A percentile compares a stretch with the other conserved stretches of the same genome.
These are phyloP conservation scores for Kryphioiulus occultus DNA, from an alignment of 2,888 invertebrate species.

Conservation along the genomic window DNA sequence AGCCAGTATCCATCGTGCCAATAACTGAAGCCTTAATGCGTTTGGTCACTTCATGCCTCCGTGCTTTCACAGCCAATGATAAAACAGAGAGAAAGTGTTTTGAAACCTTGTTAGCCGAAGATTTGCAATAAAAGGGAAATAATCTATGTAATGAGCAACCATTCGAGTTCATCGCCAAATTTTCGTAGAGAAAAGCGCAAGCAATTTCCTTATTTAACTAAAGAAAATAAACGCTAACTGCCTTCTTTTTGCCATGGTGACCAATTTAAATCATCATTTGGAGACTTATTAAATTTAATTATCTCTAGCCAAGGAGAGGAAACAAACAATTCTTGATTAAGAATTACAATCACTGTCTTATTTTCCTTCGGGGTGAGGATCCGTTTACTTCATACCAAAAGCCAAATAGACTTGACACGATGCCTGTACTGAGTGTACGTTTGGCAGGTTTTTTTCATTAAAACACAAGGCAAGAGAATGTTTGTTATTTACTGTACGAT, in stretches of 20 bases:
- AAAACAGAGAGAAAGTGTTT: constrained; percentile 6
- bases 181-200: neutral
- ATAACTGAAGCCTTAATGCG: neutral
- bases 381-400: neutral
- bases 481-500: constrained; percentile 43
- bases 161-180: constrained; percentile 41
- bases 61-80: constrained; percentile 39
- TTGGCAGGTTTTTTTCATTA: constrained; percentile 40
- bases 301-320: constrained; percentile 43
- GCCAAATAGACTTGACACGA: constrained; percentile 4
- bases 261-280: constrained; percentile 35
- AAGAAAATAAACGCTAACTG: constrained; percentile 43
- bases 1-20: neutral
- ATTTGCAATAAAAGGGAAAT: constrained; percentile 32
- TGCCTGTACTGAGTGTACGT: neutral
- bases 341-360: constrained; percentile 47
- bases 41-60: constrained; percentile 36
- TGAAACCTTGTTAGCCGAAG: constrained; percentile 32
- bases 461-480: constrained; percentile 32
- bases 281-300: constrained; percentile 46
- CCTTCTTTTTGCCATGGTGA: constrained; percentile 21
- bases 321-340: constrained; percentile 47
- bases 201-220: constrained; percentile 45
- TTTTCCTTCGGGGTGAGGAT: constrained; percentile 37
- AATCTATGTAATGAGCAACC: constrained; percentile 39